Evolutionary conservation across 2,797 vertebrate genomes (phyloP).

Genomic region (Uromys caudimaculatus): DNA sequence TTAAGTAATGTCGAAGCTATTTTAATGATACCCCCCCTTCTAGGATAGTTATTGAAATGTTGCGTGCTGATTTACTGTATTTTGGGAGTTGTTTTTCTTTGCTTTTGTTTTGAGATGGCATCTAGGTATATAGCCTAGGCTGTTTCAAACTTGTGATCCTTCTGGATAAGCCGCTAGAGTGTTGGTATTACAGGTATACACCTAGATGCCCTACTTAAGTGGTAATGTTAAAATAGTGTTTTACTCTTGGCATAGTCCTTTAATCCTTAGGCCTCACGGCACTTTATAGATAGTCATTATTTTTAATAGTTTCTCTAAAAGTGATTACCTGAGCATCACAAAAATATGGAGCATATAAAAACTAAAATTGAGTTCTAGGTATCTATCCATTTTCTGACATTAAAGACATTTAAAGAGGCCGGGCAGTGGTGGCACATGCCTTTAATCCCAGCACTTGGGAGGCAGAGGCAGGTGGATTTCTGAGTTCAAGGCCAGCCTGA

Average conservation of each 20-base stretch:
- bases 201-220: neutral
- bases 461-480: too few relatives aligned
- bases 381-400: slow-evolving; percentile 46
- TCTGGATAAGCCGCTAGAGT: neutral
- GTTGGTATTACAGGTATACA: neutral
- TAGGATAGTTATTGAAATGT: slow-evolving; percentile 56
- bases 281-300: slow-evolving; percentile 76
- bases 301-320: slow-evolving; percentile 76
- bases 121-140: neutral
- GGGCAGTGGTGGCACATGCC: too few relatives aligned
- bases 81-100: neutral
- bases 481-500: too few relatives aligned
- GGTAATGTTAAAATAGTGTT: slow-evolving; percentile 62
- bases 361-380: slow-evolving; percentile 49
- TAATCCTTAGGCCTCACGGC: slow-evolving; percentile 65
- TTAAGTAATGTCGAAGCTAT: neutral
- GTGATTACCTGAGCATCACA: slow-evolving; percentile 34
- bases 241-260: slow-evolving; percentile 68
- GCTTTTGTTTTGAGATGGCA: neutral
- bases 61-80: neutral
- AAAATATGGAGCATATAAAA: slow-evolving; percentile 69
- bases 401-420: slow-evolving; percentile 61
- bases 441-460: too few relatives aligned
- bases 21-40: slow-evolving; percentile 50
- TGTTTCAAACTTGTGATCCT: neutral